Evolutionary conservation across 2,888 invertebrate genomes (phyloP).

Genomic region (Limnephilus marmoratus): DNA sequence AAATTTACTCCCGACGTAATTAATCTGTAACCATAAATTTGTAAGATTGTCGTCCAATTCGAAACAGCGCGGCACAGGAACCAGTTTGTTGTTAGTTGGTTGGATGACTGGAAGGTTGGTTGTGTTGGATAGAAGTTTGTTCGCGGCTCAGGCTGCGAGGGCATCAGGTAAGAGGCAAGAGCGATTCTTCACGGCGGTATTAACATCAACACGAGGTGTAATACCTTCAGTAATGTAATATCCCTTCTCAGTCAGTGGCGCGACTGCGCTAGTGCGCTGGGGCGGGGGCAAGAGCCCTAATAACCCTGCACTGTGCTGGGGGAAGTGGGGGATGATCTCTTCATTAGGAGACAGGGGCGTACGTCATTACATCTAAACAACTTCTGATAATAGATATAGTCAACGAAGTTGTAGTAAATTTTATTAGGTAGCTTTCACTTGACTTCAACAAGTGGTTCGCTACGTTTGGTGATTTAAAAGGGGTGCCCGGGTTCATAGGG

Average conservation of each 20-base stretch:
- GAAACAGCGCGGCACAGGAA: neutral
- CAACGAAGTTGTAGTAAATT: too few relatives aligned
- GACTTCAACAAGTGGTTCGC: too few relatives aligned
- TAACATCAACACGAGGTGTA: conserved; percentile 43
- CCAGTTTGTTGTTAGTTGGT: neutral
- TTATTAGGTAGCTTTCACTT: too few relatives aligned
- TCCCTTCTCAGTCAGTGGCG: conserved; percentile 21
- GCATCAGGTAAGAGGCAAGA: neutral
- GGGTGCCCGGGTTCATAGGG: too few relatives aligned
- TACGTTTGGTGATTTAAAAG: too few relatives aligned
- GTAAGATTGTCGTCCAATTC: conserved; percentile 8
- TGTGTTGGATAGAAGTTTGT: neutral
- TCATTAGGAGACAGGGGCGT: conserved; percentile 27
- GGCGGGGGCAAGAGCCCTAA: neutral
- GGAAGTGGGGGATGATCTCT: conserved; percentile 22
- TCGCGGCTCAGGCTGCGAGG: neutral
- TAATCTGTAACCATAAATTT: conserved; percentile 1
- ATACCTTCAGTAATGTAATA: neutral
- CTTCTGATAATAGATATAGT: too few relatives aligned
- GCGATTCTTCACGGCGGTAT: conserved; percentile 46
- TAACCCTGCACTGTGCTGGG: neutral
- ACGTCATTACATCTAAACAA: neutral
- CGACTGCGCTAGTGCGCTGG: neutral
- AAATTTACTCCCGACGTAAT: neutral
- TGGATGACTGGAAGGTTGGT: neutral